phyloP scores from a whole-genome alignment of 2,888 invertebrate species.

The Calephelis perditalis region DNA sequence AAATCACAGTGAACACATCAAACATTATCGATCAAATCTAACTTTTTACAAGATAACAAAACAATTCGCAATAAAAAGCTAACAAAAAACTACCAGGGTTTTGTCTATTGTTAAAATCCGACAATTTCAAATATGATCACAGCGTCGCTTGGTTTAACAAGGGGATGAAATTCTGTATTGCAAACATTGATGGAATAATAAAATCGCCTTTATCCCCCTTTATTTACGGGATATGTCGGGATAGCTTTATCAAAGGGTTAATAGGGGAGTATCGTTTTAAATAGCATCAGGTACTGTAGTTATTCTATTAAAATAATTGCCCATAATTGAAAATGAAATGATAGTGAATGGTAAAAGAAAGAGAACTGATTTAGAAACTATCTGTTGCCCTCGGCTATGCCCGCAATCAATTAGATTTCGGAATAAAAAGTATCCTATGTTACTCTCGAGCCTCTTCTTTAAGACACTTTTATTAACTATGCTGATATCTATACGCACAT shows the following conservation, averaged over 20 bases:
- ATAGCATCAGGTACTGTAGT: background rate
- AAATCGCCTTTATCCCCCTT: background rate
- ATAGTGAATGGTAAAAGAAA: no score
- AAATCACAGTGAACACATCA: no score
- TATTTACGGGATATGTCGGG: background rate
- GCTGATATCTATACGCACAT: no score
- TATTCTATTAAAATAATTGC: background rate
- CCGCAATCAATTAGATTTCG: no score
- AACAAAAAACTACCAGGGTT: conserved; percentile 24
- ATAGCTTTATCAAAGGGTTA: background rate
- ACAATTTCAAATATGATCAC: conserved; percentile 51
- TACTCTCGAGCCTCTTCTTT: no score
- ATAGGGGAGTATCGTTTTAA: conserved; percentile 9
- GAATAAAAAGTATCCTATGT: no score
- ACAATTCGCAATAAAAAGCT: conserved; percentile 1
- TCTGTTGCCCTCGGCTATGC: no score
- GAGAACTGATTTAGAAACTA: no score
- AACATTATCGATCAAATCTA: no score
- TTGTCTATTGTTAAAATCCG: conserved; percentile 56
- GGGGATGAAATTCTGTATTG: background rate
- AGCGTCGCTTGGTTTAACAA: conserved; percentile 31
- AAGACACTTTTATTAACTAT: no score
- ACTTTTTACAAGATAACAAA: background rate
- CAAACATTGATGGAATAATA: conserved; percentile 3
- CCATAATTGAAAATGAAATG: background rate